Conservation (phyloP, 2,888 invertebrate species). For the Odiellus spinosus region DNA sequence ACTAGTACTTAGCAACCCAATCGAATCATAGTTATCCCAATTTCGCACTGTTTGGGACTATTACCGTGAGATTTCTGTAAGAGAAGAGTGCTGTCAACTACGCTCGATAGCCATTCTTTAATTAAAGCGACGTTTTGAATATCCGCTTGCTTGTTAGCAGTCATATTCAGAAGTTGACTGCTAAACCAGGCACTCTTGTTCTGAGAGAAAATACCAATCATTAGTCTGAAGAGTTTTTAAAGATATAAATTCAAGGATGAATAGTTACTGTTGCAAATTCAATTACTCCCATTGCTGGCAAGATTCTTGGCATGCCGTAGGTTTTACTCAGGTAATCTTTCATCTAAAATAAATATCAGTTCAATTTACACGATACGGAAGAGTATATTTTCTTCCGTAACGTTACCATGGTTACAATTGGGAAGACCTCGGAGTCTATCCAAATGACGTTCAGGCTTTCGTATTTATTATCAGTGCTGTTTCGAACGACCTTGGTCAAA, state of each 20-base stretch:
- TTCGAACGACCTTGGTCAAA: constrained; percentile 14
- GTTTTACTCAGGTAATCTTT: constrained; percentile 14
- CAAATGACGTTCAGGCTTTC: constrained; percentile 16
- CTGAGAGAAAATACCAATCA: no score
- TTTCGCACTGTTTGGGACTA: background rate
- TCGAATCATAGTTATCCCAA: no score
- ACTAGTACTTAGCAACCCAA: no score
- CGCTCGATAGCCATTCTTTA: constrained; percentile 14
- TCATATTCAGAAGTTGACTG: constrained; percentile 9
- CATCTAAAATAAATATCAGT: constrained; percentile 5
- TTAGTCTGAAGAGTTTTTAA: no score
- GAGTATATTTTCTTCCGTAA: no score
- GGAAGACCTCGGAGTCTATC: constrained; percentile 17
- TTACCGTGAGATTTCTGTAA: background rate
- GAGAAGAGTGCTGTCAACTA: constrained; percentile 9
- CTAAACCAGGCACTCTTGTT: constrained; percentile 15
- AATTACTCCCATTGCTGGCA: constrained; percentile 14
- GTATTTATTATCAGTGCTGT: constrained; percentile 11
- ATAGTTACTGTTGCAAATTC: constrained; percentile 15
- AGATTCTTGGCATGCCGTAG: constrained; percentile 11
- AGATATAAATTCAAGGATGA: no score
- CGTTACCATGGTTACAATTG: constrained; percentile 13
- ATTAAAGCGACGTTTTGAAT: constrained; percentile 10
- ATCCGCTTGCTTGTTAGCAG: constrained; percentile 15
- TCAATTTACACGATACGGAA: background rate